Base-by-base conservation (phyloP, 2,888 invertebrate genomes). In the Cheilosia scutellata region DNA sequence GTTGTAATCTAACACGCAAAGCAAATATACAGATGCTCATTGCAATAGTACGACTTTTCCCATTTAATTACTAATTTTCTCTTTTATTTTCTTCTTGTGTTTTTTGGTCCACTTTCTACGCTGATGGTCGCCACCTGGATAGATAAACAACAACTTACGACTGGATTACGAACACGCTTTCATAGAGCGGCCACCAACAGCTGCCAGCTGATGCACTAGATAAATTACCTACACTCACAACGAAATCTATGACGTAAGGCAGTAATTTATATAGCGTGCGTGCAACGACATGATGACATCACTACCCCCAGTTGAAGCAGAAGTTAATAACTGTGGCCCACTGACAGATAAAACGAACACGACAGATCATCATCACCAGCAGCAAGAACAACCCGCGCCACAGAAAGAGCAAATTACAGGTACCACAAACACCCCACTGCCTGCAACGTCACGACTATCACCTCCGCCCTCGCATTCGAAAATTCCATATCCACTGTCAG, bases 371-470 rank as follows among this genome's bases (percentile, higher is more conserved):
- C 87, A 53, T 44, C 77, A 60, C n/a, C 44, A 47, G 16, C 65
- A 63, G 63, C 83, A 20, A 20, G 1, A 57, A 42, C 82, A 65
- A 65, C 49, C 63, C 51, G 49, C 51, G 6, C 60, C 57, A 31
- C 75, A 70, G 58, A 72, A 25, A 40, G 53, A 42, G 40, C 53
- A 63, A 51, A 11, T 72, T 63, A 53, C 51, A 71, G 63, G 49
- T 75, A 44, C 78, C 13, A 16, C 49, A n/a, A 49, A 51, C 25
- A 74, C 78, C 44, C 55, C 72, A 60, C 71, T 63, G 72, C 80
- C 68, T 87, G 76, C 63, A 66, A 89, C 89, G 88, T 89, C 90
- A 82, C 89, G 89, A 88, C 88, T 89, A 82, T 33, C 90, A 89
- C 78, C 88, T 89, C 80, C 88, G 25, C 25, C 70, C 55, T 76